Base-by-base conservation (phyloP, 2,797 vertebrate genomes). In the Glyptemys insculpta region DNA sequence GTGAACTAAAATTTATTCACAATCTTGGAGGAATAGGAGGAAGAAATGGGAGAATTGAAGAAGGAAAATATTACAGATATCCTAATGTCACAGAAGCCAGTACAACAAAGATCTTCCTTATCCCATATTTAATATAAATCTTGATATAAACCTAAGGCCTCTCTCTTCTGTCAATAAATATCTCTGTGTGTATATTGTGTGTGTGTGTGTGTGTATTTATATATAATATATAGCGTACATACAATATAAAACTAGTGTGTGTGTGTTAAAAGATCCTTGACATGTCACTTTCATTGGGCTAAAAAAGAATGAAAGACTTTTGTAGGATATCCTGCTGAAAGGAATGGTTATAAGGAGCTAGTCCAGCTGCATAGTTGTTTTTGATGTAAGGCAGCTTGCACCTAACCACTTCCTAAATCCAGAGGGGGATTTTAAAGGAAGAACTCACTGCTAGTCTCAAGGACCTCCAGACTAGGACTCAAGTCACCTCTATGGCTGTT, bases 371-470 rank as follows among this genome's bases (percentile, higher is more conserved):
- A 86, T 25, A 68, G 19, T 4, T 76, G 52, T 44, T 86, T 57
- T 86, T 91, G 47, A 68, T n/a, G 3, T 1, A 31, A 74, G 7
- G 81, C n/a, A 74, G 44, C 49, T 50, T 2, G 41, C 91, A 88
- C 49, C 5, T 37, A 80, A 78, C 12, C 74, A 74, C 44, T 92
- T 59, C 37, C 94, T 89, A 81, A 34, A 59, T 0, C 27, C 25
- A 92, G 23, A 88, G 5, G 15, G 62, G 78, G 92, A 62, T 50
- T 25, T 52, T 93, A 81, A 92, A 92, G 91, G 65, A 88, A 94
- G 91, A 79, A 44, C 62, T 57, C 34, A 82, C 5, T 82, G 31
- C 50, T 86, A 2, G 65, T 83, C 34, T 92, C 65, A 23, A 74
- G 76, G 10, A 92, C 52, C 56, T 85, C 37, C 47, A 54, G 37